Evolutionary conservation across 2,113 vertebrate genomes (phyloP).

Genomic region (Tragelaphus scriptus): DNA sequence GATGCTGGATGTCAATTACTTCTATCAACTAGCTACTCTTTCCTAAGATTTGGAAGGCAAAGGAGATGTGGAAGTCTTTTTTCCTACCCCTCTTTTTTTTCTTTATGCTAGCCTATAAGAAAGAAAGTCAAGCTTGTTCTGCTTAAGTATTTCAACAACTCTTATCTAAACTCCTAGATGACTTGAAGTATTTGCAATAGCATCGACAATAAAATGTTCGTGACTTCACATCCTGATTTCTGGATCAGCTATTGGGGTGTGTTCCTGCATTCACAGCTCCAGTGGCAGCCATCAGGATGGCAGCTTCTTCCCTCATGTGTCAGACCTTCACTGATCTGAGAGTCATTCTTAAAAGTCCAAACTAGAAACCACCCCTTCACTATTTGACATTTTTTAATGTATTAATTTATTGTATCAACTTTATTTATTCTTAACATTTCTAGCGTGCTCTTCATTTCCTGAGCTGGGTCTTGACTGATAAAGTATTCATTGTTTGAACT

Average conservation of each 20-base stretch:
- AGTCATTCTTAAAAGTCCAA: neutral
- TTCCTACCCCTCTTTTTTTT: neutral
- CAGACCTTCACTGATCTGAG: neutral
- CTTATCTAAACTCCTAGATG: neutral
- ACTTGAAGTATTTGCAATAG: neutral
- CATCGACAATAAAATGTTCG: neutral
- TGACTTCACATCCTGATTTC: neutral
- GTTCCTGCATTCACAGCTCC: neutral
- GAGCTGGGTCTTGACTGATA: neutral
- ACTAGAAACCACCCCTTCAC: neutral
- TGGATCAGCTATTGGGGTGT: neutral
- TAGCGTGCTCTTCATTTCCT: neutral
- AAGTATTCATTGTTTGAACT: neutral
- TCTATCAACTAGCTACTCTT: neutral
- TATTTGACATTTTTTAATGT: neutral
- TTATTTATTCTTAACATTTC: neutral
- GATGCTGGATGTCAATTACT: neutral
- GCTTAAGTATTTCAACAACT: neutral
- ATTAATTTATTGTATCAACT: neutral
- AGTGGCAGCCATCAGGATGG: no score
- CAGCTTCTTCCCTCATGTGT: neutral
- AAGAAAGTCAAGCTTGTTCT: neutral
- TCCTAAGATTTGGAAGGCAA: neutral
- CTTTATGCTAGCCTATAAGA: neutral
- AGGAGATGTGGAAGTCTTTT: neutral